Evolutionary conservation across 2,113 vertebrate species (phyloP).

Genomic region (Platanista minor): DNA sequence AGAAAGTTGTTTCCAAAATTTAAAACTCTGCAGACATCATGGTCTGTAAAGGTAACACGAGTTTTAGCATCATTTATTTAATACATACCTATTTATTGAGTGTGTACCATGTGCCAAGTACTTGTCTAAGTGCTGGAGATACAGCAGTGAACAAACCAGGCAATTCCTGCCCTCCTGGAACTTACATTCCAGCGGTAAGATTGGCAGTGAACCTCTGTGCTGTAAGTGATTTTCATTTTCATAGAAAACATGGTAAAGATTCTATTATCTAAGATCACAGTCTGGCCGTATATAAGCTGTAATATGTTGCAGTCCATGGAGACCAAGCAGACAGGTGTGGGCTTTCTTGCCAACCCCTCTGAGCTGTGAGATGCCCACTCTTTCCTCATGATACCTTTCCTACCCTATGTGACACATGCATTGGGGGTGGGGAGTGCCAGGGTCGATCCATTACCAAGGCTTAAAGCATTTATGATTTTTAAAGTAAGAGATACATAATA

Average conservation of each 20-base stretch:
- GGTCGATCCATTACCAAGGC: background rate
- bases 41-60: background rate
- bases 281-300: background rate
- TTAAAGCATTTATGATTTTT: background rate
- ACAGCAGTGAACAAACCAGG: background rate
- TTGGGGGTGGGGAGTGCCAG: background rate
- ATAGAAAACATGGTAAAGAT: background rate
- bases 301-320: background rate
- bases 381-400: background rate
- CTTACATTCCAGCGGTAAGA: rapidly evolving
- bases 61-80: background rate
- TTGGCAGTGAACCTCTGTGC: background rate
- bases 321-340: background rate
- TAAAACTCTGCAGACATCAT: background rate
- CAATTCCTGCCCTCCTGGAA: background rate
- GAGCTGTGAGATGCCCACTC: background rate
- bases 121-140: background rate
- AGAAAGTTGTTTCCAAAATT: background rate
- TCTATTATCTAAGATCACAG: background rate
- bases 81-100: background rate
- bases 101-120: background rate
- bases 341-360: too few relatives aligned
- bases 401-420: rapidly evolving
- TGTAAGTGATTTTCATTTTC: background rate
- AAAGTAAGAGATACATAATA: background rate